Evolutionary conservation across 1,140 invertebrate genomes (phyloP).

Genomic region (Rhopalosiphum padi): DNA sequence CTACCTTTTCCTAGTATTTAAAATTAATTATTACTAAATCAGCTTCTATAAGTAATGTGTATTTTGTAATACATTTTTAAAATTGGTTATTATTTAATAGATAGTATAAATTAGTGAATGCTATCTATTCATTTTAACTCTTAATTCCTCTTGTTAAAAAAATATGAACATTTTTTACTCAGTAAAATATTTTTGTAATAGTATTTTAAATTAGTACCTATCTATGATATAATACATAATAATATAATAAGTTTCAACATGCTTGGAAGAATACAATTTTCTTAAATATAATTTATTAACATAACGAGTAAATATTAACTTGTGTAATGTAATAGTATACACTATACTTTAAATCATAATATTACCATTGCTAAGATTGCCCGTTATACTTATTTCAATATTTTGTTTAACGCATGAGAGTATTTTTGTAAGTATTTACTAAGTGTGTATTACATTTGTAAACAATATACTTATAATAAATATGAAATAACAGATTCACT

Average conservation of each 20-base stretch:
- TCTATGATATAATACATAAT: not conserved
- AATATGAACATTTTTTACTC: not conserved
- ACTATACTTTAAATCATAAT: not conserved
- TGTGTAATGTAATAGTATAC: not conserved
- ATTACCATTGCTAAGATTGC: not conserved
- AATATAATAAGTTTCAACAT: not conserved
- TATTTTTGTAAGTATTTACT: not conserved
- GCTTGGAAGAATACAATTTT: not conserved
- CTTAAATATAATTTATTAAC: not conserved
- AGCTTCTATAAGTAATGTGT: not conserved
- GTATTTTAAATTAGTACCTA: not conserved
- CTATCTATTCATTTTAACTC: not conserved
- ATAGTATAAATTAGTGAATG: not conserved
- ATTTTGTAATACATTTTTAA: constrained; percentile 2
- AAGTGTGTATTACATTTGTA: not conserved
- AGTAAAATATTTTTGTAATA: not conserved
- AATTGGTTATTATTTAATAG: not conserved
- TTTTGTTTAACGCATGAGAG: not conserved
- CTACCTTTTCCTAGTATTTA: not conserved
- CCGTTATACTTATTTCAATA: not conserved
- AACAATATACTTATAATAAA: not conserved
- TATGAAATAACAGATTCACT: not conserved
- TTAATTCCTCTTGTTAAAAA: not conserved
- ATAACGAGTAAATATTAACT: not conserved
- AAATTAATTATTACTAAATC: not conserved